Base-by-base conservation (phyloP, 2,797 vertebrate species). In the Urophycis tenuis region DNA sequence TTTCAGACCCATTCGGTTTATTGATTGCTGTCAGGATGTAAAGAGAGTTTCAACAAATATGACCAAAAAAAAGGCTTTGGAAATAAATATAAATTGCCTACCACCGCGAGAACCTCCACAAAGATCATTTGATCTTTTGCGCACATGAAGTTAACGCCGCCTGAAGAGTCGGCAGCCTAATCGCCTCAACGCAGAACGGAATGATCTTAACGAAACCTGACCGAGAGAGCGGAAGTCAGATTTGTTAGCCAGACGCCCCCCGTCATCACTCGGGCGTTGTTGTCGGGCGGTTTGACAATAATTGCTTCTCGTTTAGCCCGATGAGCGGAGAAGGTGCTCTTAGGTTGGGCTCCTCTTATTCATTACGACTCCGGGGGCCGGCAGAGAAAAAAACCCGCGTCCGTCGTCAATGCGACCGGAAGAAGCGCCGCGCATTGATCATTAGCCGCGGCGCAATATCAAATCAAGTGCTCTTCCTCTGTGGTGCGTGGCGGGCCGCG, bases 361-460 rank as follows among this genome's bases (percentile, higher is more conserved):
- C 85, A 78, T 85, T 75, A 83, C 34, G 75, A 74, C 83, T 76
- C 75, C 75, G 19, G 75, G 79, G 75, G 88, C 87, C 87, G 81
- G 84, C 77, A 75, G 22, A 31, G 32, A 78, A 85, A n/a, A n/a
- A n/a, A n/a, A n/a, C n/a, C 84, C 75, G 83, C 73, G 80, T 78
- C 71, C 78, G 60, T 72, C 79, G 85, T 86, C 82, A 87, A 87
- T 86, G 85, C 84, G 87, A 87, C 85, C 85, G 83, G 86, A 75
- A 84, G 86, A 75, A 73, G 71, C 82, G 86, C 84, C 87, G 85
- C 86, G 80, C 78, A 78, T 84, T 81, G 84, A 86, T 88, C 89
- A 86, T 89, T 88, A 90, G 81, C 82, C 19, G 11, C 74, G 30
- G 71, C 87, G 79, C 87, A 82, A 89, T 85, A 88, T 79, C 25